phyloP scores from a whole-genome alignment of 35 echinoderm and acorn worm species.

The Nesometra sesokonis region DNA sequence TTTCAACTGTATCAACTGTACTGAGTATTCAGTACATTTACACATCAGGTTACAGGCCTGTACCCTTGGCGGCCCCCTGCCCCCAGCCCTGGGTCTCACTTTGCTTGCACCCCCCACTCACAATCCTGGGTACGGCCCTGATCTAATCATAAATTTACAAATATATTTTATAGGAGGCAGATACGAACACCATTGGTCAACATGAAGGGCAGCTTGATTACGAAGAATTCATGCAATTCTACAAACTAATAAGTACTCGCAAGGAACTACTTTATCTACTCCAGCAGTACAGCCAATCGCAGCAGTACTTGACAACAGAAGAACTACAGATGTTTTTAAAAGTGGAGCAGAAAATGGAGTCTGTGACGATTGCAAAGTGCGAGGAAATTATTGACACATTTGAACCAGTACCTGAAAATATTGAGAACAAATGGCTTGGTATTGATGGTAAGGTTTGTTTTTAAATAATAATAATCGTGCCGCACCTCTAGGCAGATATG shows the following conservation, averaged over 20 bases:
- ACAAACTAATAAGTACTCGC: conserved; percentile 80
- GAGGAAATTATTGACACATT: conserved; percentile 53
- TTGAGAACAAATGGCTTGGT: conserved; percentile 63
- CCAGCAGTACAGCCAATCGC: conserved; percentile 58
- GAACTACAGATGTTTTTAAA: conserved; percentile 59
- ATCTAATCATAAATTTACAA: too few relatives aligned
- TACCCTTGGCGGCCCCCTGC: too few relatives aligned
- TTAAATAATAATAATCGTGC: too few relatives aligned
- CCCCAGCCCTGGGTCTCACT: too few relatives aligned
- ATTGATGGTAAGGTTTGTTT: conserved; percentile 61
- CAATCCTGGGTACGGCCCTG: too few relatives aligned
- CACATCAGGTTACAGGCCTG: too few relatives aligned
- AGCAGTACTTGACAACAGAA: conserved; percentile 60
- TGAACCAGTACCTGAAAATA: conserved; percentile 90
- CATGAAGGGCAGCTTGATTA: conserved; percentile 80
- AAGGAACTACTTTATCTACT: conserved; percentile 63
- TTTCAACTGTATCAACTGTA: too few relatives aligned
- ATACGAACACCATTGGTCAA: conserved; percentile 62
- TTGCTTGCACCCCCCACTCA: too few relatives aligned
- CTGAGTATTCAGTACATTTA: too few relatives aligned
- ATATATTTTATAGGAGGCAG: conserved; percentile 54
- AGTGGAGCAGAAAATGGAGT: conserved; percentile 45
- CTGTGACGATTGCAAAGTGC: conserved; percentile 19
- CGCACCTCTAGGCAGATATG: too few relatives aligned
- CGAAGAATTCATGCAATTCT: conserved; percentile 96